A percentile compares a stretch with the other conserved stretches of the same genome.
Conservation (phyloP, 2,888 invertebrate genomes). For the Sabatieria punctata region DNA sequence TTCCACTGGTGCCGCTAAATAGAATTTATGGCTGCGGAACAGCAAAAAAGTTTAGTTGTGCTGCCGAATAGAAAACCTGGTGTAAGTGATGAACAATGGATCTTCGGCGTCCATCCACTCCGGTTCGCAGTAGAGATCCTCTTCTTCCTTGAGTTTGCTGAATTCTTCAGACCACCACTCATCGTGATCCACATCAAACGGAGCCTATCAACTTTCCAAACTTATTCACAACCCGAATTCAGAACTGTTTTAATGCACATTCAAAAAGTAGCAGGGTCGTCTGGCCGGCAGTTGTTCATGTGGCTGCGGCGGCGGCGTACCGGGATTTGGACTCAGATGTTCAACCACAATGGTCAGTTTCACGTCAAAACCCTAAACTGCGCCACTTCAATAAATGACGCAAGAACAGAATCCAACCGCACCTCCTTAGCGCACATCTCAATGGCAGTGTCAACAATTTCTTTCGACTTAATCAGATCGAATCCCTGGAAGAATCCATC, state of each 20-base stretch:
- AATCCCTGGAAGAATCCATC: slow-evolving; percentile 88
- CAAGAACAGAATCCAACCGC: neutral
- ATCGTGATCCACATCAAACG: no score
- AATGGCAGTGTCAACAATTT: slow-evolving; percentile 56
- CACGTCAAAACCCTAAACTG: slow-evolving; percentile 6
- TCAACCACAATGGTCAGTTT: slow-evolving; percentile 14
- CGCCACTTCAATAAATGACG: no score
- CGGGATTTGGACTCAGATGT: slow-evolving; percentile 16
- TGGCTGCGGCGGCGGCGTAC: slow-evolving; percentile 15
- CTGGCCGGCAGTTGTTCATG: slow-evolving; percentile 12
- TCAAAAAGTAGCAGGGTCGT: slow-evolving; percentile 13
- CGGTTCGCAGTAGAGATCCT: slow-evolving; percentile 62
- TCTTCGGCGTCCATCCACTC: slow-evolving; percentile 89
- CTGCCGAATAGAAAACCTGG: slow-evolving; percentile 52
- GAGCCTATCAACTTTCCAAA: no score
- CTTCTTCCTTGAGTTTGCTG: slow-evolving; percentile 61
- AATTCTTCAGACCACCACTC: slow-evolving; percentile 86
- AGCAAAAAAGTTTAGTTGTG: no score
- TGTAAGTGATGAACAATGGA: slow-evolving; percentile 87
- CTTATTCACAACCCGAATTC: slow-evolving; percentile 6
- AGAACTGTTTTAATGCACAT: no score
- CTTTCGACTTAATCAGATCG: slow-evolving; percentile 67
- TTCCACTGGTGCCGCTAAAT: slow-evolving; percentile 67
- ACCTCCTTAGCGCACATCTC: slow-evolving; percentile 47
- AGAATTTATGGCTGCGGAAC: no score